Evolutionary conservation across 2,797 vertebrate genomes (phyloP).

Genomic region (Cirrhinus mrigala): DNA sequence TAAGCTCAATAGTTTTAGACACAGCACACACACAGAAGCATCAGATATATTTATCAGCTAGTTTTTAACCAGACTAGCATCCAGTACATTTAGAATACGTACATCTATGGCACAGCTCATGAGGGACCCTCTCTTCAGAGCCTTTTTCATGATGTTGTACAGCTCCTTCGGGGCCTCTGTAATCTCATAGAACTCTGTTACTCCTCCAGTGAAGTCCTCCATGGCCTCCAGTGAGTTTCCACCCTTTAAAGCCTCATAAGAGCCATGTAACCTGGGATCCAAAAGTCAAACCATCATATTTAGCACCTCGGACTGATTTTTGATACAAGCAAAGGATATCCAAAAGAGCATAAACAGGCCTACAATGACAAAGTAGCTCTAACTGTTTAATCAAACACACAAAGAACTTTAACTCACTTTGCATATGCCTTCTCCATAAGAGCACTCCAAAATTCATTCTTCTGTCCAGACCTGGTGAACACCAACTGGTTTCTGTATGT

Average conservation of each 20-base stretch:
- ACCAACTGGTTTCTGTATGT: slow-evolving; percentile 86
- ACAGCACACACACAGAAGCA: not conserved
- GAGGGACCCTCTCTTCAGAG: slow-evolving; percentile 92
- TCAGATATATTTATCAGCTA: not conserved
- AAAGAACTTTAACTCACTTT: slow-evolving; percentile 81
- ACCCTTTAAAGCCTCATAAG: slow-evolving; percentile 96
- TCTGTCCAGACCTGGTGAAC: slow-evolving; percentile 90
- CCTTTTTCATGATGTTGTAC: slow-evolving; percentile 94
- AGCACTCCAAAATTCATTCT: slow-evolving; percentile 98
- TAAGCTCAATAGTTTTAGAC: not conserved
- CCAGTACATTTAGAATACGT: slow-evolving; percentile 62
- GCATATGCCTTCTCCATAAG: slow-evolving; percentile 97
- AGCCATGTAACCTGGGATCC: slow-evolving; percentile 88
- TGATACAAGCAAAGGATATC: not conserved
- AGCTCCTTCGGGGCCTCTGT: slow-evolving; percentile 89
- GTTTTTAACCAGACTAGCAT: slow-evolving; percentile 1
- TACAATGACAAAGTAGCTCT: not conserved
- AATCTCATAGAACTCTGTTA: slow-evolving; percentile 95
- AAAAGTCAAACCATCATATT: slow-evolving; percentile 6
- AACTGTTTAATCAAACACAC: too few relatives aligned
- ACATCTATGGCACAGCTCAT: slow-evolving; percentile 98
- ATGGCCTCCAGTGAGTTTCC: slow-evolving; percentile 97
- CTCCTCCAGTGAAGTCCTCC: slow-evolving; percentile 98
- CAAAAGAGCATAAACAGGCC: not conserved
- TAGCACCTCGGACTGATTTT: not conserved